phyloP scores from a whole-genome alignment of 2,888 invertebrate species.

The Phrixothrix hirtus region DNA sequence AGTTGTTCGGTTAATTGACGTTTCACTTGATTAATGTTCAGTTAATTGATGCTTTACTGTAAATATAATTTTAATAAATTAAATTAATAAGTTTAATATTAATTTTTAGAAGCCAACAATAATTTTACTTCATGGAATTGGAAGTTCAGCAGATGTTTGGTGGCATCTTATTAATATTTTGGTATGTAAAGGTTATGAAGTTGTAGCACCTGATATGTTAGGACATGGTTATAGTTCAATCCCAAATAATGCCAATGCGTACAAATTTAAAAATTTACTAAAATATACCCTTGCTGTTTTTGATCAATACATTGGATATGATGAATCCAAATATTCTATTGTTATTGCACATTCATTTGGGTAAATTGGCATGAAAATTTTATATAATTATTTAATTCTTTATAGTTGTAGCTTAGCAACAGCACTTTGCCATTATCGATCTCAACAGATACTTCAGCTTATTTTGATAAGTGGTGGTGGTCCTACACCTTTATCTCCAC shows the following conservation, averaged over 20 bases:
- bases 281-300: slow-evolving; percentile 64
- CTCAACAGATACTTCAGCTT: slow-evolving; percentile 62
- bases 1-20: too few relatives aligned
- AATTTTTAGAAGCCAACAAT: slow-evolving; percentile 58
- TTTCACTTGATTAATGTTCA: too few relatives aligned
- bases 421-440: slow-evolving; percentile 62
- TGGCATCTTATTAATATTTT: slow-evolving; percentile 63
- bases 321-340: slow-evolving; percentile 60
- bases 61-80: too few relatives aligned
- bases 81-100: slow-evolving; percentile 17
- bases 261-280: slow-evolving; percentile 64
- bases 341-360: slow-evolving; percentile 72
- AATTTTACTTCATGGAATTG: slow-evolving; percentile 70
- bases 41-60: too few relatives aligned
- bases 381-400: slow-evolving; percentile 22
- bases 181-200: slow-evolving; percentile 62
- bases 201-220: slow-evolving; percentile 68
- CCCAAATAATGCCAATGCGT: slow-evolving; percentile 60
- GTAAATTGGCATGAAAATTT: slow-evolving; percentile 52
- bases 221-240: slow-evolving; percentile 70
- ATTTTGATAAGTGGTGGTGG: slow-evolving; percentile 70
- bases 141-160: slow-evolving; percentile 68
- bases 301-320: slow-evolving; percentile 62
- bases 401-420: slow-evolving; percentile 66
- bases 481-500: slow-evolving; percentile 67